These are phyloP conservation scores for Cheilosia grossa DNA, from an alignment of 2,888 invertebrate genomes.

Conservation along the genomic window DNA sequence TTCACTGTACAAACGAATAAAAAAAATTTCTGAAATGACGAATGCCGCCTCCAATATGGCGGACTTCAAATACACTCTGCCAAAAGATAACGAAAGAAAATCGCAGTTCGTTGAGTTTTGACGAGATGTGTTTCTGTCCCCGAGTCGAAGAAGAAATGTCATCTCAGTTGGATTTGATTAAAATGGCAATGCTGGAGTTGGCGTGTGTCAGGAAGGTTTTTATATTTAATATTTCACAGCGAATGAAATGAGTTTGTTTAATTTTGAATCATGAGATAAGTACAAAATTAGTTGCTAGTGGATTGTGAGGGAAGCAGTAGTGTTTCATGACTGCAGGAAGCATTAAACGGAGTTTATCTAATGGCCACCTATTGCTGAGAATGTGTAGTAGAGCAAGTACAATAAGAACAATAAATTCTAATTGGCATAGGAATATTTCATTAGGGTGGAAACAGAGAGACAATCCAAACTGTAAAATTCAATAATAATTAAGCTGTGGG, in stretches of 20 bases:
- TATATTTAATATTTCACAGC: background rate
- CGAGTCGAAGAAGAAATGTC: constrained; percentile 45
- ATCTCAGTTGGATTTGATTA: background rate
- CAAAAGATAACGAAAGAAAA: constrained; percentile 71
- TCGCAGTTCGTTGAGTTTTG: constrained; percentile 70
- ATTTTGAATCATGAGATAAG: too few species aligned
- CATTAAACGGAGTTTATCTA: background rate
- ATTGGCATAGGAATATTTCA: background rate
- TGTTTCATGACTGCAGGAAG: background rate
- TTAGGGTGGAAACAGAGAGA: too few species aligned
- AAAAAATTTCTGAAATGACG: constrained; percentile 77
- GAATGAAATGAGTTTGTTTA: too few species aligned
- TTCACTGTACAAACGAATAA: constrained; percentile 64
- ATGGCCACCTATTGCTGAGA: constrained; percentile 28
- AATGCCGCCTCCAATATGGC: constrained; percentile 78
- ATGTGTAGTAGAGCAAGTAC: background rate
- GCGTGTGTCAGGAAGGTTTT: background rate
- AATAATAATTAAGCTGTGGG: too few species aligned
- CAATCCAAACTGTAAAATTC: too few species aligned
- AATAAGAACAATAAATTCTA: background rate
- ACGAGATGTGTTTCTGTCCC: constrained; percentile 45
- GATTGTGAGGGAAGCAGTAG: background rate
- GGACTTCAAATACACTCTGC: constrained; percentile 75
- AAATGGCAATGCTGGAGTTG: constrained; percentile 40
- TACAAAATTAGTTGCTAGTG: background rate